Conservation (phyloP, 1,140 invertebrate species). For the Euwallacea fornicatus region DNA sequence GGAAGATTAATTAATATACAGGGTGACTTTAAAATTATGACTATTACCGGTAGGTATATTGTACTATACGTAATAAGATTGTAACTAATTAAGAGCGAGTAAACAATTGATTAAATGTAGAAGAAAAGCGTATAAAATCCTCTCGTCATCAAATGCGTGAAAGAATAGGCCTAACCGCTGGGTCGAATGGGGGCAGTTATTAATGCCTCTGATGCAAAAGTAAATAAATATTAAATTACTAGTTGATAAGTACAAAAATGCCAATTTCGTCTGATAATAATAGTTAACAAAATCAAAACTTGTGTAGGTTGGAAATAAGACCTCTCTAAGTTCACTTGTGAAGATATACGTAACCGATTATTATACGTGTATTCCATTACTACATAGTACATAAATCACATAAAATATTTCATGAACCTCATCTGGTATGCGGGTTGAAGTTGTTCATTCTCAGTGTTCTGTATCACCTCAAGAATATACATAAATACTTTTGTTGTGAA, state of each 20-base stretch:
- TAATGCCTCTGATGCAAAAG: neutral
- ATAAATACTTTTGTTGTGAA: slow-evolving; percentile 43
- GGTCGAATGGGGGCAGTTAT: neutral
- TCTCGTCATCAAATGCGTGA: no score
- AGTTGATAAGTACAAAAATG: neutral
- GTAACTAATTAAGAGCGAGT: neutral
- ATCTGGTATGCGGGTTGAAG: slow-evolving; percentile 53
- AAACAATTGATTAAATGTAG: no score
- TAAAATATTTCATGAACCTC: slow-evolving; percentile 41
- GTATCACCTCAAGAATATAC: slow-evolving; percentile 1
- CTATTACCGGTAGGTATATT: neutral
- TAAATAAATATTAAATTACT: neutral
- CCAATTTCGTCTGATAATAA: no score
- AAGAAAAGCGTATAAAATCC: no score
- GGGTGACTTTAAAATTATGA: slow-evolving; percentile 16
- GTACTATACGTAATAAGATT: neutral
- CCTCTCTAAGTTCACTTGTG: neutral
- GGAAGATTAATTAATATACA: slow-evolving; percentile 2
- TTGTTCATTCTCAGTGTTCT: slow-evolving; percentile 52
- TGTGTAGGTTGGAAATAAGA: neutral
- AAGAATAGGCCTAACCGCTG: neutral
- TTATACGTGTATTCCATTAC: slow-evolving; percentile 8
- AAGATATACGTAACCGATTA: neutral
- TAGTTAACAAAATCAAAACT: neutral
- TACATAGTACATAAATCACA: neutral